phyloP scores from a whole-genome alignment of 1,140 invertebrate genomes.

The Hylaeus anthracinus region DNA sequence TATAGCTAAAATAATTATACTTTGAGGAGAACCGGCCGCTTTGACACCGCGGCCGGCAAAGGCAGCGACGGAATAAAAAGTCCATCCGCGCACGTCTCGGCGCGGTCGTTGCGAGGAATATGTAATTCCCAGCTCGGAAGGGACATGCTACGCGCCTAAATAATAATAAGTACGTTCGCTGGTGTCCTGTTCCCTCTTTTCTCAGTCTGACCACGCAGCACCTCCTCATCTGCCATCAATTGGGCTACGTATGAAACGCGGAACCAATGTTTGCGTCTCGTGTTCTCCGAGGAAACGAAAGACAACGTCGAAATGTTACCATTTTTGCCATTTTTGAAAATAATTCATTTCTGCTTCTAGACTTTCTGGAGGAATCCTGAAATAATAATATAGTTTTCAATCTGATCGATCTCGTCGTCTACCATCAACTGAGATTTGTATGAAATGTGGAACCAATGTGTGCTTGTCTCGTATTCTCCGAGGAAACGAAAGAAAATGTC shows the following conservation, averaged over 20 bases:
- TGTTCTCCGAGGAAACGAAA: no score
- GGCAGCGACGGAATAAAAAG: constrained; percentile 66
- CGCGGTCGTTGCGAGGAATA: constrained; percentile 68
- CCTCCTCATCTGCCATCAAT: neutral
- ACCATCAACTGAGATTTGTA: no score
- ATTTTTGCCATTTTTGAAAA: no score
- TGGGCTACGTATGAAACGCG: neutral
- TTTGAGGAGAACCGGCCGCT: constrained; percentile 74
- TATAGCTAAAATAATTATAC: constrained; percentile 79
- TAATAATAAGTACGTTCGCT: constrained; percentile 64
- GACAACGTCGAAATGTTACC: no score
- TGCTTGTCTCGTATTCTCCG: no score
- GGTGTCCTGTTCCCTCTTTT: constrained; percentile 14
- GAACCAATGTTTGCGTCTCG: no score
- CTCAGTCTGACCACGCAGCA: neutral
- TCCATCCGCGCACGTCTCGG: constrained; percentile 55
- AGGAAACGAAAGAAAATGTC: no score
- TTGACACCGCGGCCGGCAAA: constrained; percentile 69
- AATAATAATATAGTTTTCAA: no score
- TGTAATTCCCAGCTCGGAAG: constrained; percentile 66
- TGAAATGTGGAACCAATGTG: no score
- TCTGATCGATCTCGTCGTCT: no score
- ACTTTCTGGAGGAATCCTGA: no score
- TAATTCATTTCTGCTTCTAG: no score
- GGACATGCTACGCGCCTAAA: constrained; percentile 60